A percentile compares a stretch with the other conserved stretches of the same genome.
phyloP scores from a whole-genome alignment of 1,140 invertebrate genomes.

The Camponotus vicinus region DNA sequence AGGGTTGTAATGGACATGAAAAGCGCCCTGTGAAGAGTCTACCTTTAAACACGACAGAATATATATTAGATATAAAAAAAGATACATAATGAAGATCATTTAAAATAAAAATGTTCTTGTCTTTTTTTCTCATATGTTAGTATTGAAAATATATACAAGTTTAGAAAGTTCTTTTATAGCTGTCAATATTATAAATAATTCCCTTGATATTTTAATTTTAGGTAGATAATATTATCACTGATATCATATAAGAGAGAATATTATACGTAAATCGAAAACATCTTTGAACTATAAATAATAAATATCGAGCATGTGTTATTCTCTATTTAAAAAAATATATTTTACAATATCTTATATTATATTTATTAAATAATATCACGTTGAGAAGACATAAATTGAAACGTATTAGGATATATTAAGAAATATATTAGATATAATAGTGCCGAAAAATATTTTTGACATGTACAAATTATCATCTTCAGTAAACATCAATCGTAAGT shows the following conservation, averaged over 20 bases:
- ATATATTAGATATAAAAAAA: background rate
- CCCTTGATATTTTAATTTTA: background rate
- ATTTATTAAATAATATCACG: background rate
- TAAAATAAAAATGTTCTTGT: background rate
- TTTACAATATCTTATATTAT: background rate
- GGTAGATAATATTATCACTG: background rate
- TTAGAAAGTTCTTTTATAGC: background rate
- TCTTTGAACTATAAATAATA: background rate
- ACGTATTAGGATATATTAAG: background rate
- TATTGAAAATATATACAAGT: background rate
- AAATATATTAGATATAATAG: background rate
- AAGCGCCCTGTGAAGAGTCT: conserved; percentile 60
- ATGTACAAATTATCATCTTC: background rate
- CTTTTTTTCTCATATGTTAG: background rate
- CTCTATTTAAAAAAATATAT: background rate
- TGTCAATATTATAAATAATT: background rate
- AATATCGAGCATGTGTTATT: background rate
- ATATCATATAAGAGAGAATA: background rate
- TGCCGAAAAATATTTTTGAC: background rate
- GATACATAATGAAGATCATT: background rate
- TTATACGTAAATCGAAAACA: background rate
- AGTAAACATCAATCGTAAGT: background rate
- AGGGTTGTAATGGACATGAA: conserved; percentile 67
- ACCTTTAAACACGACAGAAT: conserved; percentile 23
- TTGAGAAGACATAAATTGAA: background rate